A percentile compares a stretch with the other conserved stretches of the same genome.
phyloP scores from a whole-genome alignment of 2,113 vertebrate species.

The Myxocyprinus asiaticus region DNA sequence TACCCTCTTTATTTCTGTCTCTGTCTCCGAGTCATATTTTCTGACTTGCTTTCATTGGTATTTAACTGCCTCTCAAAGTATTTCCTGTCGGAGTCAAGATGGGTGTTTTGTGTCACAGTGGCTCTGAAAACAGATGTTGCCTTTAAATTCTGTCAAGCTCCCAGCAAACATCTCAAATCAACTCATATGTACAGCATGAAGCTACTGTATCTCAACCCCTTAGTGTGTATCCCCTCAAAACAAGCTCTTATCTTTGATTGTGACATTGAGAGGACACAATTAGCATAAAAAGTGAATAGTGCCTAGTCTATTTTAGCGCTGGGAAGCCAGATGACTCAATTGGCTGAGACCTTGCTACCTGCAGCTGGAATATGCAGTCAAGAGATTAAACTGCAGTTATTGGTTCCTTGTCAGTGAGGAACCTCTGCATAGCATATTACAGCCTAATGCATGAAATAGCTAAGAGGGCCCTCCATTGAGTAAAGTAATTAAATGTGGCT shows the following conservation, averaged over 20 bases:
- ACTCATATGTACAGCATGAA: background rate
- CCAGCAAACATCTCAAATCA: background rate
- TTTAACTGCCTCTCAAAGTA: conserved; percentile 13
- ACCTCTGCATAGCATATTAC: conserved; percentile 47
- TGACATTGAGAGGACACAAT: background rate
- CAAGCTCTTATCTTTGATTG: conserved; percentile 12
- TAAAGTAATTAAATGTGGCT: conserved; percentile 51
- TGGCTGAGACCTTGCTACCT: conserved; percentile 4
- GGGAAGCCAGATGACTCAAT: conserved; percentile 11
- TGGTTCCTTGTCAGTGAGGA: conserved; percentile 26
- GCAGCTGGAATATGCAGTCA: conserved; percentile 6
- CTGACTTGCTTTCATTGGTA: background rate
- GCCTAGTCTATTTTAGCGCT: background rate
- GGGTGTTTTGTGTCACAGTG: conserved; percentile 19
- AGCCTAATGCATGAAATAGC: conserved; percentile 44
- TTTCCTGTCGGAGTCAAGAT: conserved; percentile 2
- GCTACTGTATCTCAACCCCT: background rate
- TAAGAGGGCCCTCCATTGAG: conserved; percentile 31
- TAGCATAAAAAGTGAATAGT: background rate
- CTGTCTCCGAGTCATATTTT: background rate
- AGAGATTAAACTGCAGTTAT: conserved; percentile 48
- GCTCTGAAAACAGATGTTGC: conserved; percentile 26
- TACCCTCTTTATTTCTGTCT: conserved; percentile 1
- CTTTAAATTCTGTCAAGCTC: conserved; percentile 17
- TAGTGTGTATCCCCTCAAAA: background rate